Evolutionary conservation across 2,888 invertebrate species (phyloP).

Genomic region (Suillia variegata): DNA sequence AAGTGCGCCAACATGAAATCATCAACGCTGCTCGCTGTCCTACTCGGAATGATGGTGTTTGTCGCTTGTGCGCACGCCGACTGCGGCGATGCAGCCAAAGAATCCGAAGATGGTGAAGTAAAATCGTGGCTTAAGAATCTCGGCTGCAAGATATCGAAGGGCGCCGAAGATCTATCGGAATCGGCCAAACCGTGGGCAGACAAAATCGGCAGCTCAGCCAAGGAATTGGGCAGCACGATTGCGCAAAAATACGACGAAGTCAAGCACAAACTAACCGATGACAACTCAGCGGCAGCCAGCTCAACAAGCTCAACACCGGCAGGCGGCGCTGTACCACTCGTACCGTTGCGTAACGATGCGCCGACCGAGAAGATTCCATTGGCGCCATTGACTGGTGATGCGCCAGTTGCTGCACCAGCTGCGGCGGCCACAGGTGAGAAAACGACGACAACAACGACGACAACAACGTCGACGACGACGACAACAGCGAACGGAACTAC

Average conservation of each 20-base stretch:
- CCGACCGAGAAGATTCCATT: slow-evolving; percentile 50
- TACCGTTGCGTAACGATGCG: slow-evolving; percentile 20
- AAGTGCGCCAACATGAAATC: slow-evolving; percentile 40
- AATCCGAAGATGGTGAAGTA: slow-evolving; percentile 45
- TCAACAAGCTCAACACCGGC: background rate
- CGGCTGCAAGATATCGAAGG: slow-evolving; percentile 51
- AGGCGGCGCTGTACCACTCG: background rate
- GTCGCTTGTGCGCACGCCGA: slow-evolving; percentile 34
- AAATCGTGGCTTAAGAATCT: slow-evolving; percentile 47
- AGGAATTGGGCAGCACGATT: slow-evolving; percentile 47
- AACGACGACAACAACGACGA: slow-evolving; percentile 17
- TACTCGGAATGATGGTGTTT: slow-evolving; percentile 28
- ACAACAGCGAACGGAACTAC: slow-evolving; percentile 29
- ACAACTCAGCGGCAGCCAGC: slow-evolving; percentile 1
- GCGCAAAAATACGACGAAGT: slow-evolving; percentile 51
- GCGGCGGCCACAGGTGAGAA: slow-evolving; percentile 32
- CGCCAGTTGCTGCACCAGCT: slow-evolving; percentile 5
- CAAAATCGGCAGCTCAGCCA: slow-evolving; percentile 49
- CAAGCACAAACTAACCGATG: slow-evolving; percentile 51
- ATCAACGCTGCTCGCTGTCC: slow-evolving; percentile 22
- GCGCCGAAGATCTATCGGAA: slow-evolving; percentile 47
- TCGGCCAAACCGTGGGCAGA: slow-evolving; percentile 49
- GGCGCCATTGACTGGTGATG: slow-evolving; percentile 38
- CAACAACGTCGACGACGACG: slow-evolving; percentile 9
- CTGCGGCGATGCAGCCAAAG: slow-evolving; percentile 36